Evolutionary conservation across 1,140 invertebrate genomes (phyloP).

Genomic region (Gerris buenoi): DNA sequence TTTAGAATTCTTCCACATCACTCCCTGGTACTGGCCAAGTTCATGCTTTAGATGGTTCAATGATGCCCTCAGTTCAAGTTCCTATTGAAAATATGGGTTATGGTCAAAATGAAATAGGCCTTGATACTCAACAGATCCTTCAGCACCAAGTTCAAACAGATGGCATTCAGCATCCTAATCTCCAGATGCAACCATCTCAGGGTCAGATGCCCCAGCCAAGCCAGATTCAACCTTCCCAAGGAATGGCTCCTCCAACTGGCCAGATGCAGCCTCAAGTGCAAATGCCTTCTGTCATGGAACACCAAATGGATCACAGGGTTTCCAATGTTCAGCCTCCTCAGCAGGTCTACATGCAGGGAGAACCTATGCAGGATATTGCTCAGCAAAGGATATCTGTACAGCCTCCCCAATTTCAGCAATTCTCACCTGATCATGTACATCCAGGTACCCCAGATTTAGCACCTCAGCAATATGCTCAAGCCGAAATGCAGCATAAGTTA

Average conservation of each 20-base stretch:
- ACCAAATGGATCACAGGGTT: slow-evolving; percentile 3
- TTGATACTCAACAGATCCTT: not conserved
- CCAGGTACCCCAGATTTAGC: slow-evolving; percentile 5
- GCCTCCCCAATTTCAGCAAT: slow-evolving; percentile 22
- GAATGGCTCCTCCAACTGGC: not conserved
- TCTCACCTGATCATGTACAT: not conserved
- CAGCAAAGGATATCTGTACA: slow-evolving; percentile 13
- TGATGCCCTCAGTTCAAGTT: no score
- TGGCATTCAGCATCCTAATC: not conserved
- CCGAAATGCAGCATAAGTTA: not conserved
- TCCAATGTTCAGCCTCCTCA: slow-evolving; percentile 28
- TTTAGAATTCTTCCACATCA: no score
- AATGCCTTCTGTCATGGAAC: no score
- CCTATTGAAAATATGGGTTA: no score
- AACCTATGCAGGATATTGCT: slow-evolving; percentile 14
- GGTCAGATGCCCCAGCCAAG: slow-evolving; percentile 24
- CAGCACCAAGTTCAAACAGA: not conserved
- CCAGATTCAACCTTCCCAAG: slow-evolving; percentile 17
- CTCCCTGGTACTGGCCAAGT: no score
- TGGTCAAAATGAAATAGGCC: no score
- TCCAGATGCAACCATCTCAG: slow-evolving; percentile 23
- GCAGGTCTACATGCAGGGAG: slow-evolving; percentile 31
- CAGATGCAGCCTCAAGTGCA: not conserved
- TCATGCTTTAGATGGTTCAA: no score
- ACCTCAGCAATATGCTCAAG: not conserved